Percentiles rank a stretch among this genome's conserved stretches.
Evolutionary conservation across 2,888 invertebrate species (phyloP).

Genomic region (Branchipolynoe longqiensis): DNA sequence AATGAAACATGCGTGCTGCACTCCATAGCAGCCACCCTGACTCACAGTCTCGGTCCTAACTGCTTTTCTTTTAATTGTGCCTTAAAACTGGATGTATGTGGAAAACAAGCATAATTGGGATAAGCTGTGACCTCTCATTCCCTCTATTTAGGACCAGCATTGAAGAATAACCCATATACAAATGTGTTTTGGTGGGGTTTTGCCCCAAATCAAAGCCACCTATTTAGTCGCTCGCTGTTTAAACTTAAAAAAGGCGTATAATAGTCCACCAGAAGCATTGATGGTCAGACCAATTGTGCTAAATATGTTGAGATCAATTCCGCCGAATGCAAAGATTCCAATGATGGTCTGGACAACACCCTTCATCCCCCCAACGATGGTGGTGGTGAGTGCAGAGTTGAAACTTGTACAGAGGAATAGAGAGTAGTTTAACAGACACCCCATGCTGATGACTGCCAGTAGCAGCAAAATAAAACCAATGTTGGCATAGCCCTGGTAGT

Average conservation of each 20-base stretch:
- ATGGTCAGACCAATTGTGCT: slow-evolving; percentile 80
- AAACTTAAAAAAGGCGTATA: slow-evolving; percentile 81
- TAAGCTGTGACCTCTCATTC: too few relatives aligned
- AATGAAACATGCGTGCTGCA: too few relatives aligned
- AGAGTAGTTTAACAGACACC: slow-evolving; percentile 82
- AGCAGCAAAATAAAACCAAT: slow-evolving; percentile 77
- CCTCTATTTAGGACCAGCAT: too few relatives aligned
- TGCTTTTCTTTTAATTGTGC: too few relatives aligned
- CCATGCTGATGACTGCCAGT: slow-evolving; percentile 75
- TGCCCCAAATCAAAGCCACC: too few relatives aligned
- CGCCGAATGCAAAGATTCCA: slow-evolving; percentile 82
- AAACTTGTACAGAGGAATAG: slow-evolving; percentile 82
- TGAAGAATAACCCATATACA: too few relatives aligned
- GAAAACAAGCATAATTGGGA: too few relatives aligned
- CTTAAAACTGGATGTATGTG: too few relatives aligned
- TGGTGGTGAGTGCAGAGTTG: slow-evolving; percentile 82
- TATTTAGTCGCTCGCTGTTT: too few relatives aligned
- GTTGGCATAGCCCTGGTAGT: slow-evolving; percentile 65
- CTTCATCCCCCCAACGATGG: slow-evolving; percentile 82
- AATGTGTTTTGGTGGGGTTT: too few relatives aligned
- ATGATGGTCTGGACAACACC: slow-evolving; percentile 81
- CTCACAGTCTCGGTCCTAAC: too few relatives aligned
- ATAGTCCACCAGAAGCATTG: slow-evolving; percentile 80
- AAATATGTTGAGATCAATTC: slow-evolving; percentile 78
- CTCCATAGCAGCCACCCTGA: too few relatives aligned